These are phyloP conservation scores for Spondyliosoma cantharus DNA, from an alignment of 2,797 vertebrate species.

Conservation along the genomic window DNA sequence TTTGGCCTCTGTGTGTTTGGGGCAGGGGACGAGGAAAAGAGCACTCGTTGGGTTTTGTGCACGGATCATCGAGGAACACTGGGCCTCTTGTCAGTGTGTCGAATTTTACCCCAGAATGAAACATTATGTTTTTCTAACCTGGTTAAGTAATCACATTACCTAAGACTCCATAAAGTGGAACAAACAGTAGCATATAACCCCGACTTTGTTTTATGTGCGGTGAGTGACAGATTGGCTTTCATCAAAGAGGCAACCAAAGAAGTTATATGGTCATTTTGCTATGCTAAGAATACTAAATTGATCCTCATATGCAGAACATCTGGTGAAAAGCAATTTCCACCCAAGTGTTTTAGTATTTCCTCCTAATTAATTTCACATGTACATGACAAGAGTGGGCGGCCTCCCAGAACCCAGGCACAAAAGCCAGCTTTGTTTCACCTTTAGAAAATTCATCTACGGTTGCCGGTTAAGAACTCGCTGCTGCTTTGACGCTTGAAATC, in stretches of 20 bases:
- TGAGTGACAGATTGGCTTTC: constrained; percentile 87
- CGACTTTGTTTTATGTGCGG: constrained; percentile 79
- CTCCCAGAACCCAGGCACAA: constrained; percentile 86
- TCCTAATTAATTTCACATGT: constrained; percentile 91
- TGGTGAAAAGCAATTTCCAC: constrained; percentile 90
- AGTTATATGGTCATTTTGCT: constrained; percentile 82
- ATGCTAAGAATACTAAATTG: constrained; percentile 84
- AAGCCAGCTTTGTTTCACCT: constrained; percentile 86
- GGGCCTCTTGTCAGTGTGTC: constrained; percentile 82
- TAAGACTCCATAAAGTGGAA: constrained; percentile 86
- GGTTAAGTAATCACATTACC: constrained; percentile 90
- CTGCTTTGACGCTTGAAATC: constrained; percentile 69
- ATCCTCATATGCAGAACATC: constrained; percentile 88
- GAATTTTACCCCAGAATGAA: constrained; percentile 83
- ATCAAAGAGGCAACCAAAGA: constrained; percentile 81
- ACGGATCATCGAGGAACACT: constrained; percentile 82
- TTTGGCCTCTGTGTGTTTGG: constrained; percentile 66
- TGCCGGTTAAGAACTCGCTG: constrained; percentile 69
- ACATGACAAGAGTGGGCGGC: constrained; percentile 86
- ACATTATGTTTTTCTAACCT: constrained; percentile 87
- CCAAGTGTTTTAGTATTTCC: constrained; percentile 90
- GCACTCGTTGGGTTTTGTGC: constrained; percentile 76
- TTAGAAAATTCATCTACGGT: constrained; percentile 80
- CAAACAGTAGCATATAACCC: constrained; percentile 87
- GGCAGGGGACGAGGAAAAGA: constrained; percentile 71